Evolutionary conservation across 1,140 invertebrate species (phyloP).

Genomic region (Monomorium pharaonis): DNA sequence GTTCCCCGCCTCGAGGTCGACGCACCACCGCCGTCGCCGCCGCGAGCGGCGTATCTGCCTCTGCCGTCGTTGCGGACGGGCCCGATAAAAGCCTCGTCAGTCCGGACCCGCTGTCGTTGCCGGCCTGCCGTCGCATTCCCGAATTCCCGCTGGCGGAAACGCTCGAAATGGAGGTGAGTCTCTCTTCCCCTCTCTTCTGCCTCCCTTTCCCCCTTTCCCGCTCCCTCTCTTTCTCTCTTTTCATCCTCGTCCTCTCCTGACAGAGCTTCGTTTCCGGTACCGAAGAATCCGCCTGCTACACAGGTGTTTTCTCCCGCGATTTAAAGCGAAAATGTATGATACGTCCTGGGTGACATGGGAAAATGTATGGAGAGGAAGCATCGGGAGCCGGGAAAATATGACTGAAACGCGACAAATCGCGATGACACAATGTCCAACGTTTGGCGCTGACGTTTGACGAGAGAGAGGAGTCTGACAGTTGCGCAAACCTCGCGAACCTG

Average conservation of each 20-base stretch:
- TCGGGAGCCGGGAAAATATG: neutral
- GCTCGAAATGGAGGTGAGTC: constrained; percentile 77
- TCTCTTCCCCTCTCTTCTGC: neutral
- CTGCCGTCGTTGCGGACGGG: neutral
- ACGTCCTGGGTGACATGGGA: neutral
- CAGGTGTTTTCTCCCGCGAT: neutral
- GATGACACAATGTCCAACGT: too few relatives aligned
- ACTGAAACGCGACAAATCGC: too few relatives aligned
- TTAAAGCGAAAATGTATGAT: neutral
- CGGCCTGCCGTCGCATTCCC: neutral
- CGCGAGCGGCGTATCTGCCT: too few relatives aligned
- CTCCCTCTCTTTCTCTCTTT: too few relatives aligned
- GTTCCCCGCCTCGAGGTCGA: constrained; percentile 43
- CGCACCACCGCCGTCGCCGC: constrained; percentile 22
- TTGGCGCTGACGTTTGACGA: neutral
- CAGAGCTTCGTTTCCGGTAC: too few relatives aligned
- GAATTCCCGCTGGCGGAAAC: constrained; percentile 44
- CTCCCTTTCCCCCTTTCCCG: neutral
- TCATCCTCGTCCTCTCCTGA: too few relatives aligned
- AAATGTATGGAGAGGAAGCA: neutral
- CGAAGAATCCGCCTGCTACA: neutral
- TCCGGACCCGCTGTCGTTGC: constrained; percentile 17
- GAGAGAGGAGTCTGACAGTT: neutral
- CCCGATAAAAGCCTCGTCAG: constrained; percentile 66
- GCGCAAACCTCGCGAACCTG: neutral